These are phyloP conservation scores for Phrynocephalus forsythii DNA, from an alignment of 2,797 vertebrate species.

Conservation along the genomic window DNA sequence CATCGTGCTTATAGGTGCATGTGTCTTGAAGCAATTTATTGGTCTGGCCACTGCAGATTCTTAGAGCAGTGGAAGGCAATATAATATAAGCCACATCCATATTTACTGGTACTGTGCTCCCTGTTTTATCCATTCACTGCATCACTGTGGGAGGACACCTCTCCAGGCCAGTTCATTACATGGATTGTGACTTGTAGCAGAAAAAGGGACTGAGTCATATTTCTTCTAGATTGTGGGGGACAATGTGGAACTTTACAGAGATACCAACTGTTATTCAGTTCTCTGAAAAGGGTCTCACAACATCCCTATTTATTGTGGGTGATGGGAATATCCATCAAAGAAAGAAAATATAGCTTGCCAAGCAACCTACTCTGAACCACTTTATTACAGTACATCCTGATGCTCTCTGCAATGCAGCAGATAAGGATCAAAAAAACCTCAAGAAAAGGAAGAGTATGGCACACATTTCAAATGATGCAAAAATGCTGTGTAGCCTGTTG, in stretches of 20 bases:
- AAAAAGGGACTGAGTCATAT: too few species aligned
- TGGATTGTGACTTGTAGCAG: background rate
- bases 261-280: background rate
- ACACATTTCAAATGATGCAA: background rate
- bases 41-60: background rate
- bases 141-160: background rate
- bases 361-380: slow-evolving; percentile 9
- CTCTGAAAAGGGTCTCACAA: background rate
- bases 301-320: background rate
- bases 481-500: background rate
- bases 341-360: slow-evolving; percentile 43
- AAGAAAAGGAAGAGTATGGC: slow-evolving; percentile 12
- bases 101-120: background rate
- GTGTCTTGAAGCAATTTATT: background rate
- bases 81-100: background rate
- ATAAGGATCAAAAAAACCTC: background rate
- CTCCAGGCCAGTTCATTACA: background rate
- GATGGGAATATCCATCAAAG: background rate
- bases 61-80: background rate
- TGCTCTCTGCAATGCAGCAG: background rate
- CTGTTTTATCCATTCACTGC: background rate
- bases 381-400: background rate
- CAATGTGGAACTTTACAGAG: background rate
- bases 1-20: background rate
- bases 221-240: background rate